phyloP scores from a whole-genome alignment of 2,113 vertebrate genomes.

The Melanocharis versteri region DNA sequence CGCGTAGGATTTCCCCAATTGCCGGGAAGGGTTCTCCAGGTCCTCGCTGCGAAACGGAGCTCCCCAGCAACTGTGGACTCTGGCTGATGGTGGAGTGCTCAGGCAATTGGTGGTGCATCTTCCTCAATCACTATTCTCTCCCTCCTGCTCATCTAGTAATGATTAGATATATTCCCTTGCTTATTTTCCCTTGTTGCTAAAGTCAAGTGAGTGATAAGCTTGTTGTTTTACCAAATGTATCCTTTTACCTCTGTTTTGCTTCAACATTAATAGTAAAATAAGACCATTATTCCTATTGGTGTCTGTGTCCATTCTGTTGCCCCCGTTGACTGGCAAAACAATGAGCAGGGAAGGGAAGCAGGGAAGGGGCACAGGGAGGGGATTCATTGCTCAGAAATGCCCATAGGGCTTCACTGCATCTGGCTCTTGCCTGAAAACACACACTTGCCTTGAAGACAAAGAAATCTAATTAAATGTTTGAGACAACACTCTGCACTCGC shows the following conservation, averaged over 20 bases:
- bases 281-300: neutral
- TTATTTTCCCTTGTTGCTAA: neutral
- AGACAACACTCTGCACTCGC: neutral
- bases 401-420: neutral
- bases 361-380: neutral
- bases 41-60: rapidly evolving
- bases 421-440: neutral
- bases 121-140: neutral
- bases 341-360: neutral
- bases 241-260: neutral
- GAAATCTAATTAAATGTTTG: neutral
- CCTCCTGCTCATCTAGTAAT: neutral
- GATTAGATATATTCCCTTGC: neutral
- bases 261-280: neutral
- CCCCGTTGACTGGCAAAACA: neutral
- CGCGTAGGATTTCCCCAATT: rapidly evolving
- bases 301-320: neutral
- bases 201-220: neutral
- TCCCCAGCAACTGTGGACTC: rapidly evolving
- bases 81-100: neutral
- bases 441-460: neutral
- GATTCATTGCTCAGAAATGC: neutral
- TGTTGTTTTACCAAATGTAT: neutral
- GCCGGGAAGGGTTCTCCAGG: neutral
- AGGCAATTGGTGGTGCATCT: too few species aligned